These are phyloP conservation scores for Dynastes hyllus DNA, from an alignment of 2,888 invertebrate genomes.

Conservation along the genomic window DNA sequence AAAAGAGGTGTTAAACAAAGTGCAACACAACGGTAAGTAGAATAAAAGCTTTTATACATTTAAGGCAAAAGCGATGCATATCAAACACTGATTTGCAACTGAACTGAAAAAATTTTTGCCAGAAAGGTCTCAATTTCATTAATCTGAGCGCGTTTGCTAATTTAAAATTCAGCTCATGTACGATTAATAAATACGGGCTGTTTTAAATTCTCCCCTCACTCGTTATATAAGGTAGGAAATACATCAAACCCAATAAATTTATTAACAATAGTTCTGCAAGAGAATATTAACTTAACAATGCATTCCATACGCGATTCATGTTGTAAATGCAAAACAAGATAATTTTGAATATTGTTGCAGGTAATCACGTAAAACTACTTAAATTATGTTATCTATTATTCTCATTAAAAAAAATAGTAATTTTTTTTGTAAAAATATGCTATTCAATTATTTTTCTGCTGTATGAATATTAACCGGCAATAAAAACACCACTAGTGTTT, in stretches of 20 bases:
- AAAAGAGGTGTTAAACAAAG: slow-evolving; percentile 20
- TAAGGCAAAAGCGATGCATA: slow-evolving; percentile 38
- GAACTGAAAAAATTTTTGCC: slow-evolving; percentile 25
- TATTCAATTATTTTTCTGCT: no score
- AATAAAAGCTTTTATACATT: slow-evolving; percentile 37
- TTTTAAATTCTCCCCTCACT: neutral
- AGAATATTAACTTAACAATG: no score
- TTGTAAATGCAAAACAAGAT: no score
- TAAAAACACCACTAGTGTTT: no score
- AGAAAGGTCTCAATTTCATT: slow-evolving; percentile 6
- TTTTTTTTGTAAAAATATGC: no score
- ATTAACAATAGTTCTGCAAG: no score
- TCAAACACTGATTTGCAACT: slow-evolving; percentile 24
- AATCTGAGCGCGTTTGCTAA: neutral
- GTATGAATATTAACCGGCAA: no score
- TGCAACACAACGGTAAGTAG: slow-evolving; percentile 37
- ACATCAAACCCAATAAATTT: neutral
- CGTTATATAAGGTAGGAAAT: neutral
- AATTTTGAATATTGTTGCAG: no score
- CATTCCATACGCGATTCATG: no score
- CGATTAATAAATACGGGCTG: slow-evolving; percentile 8
- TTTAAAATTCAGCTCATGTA: slow-evolving; percentile 18
- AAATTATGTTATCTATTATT: no score
- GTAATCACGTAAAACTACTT: no score
- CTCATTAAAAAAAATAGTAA: no score